Evolutionary conservation across 35 echinoderm and acorn worm genomes (phyloP).

Genomic region (Ptychodera flava): DNA sequence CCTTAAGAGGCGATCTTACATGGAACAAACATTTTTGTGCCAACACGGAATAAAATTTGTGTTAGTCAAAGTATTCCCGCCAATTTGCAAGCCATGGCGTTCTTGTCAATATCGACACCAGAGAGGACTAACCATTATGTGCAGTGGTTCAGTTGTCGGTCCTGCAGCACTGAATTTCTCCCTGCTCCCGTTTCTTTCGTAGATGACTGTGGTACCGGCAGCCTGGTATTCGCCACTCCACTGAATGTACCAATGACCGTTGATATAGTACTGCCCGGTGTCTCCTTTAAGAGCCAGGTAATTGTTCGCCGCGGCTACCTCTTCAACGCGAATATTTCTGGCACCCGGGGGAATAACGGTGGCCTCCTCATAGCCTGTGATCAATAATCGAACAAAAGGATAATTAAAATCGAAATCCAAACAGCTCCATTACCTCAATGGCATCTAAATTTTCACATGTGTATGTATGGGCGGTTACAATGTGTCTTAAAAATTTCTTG

Average conservation of each 20-base stretch:
- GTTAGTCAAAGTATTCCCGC: too few species aligned
- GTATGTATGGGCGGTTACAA: too few species aligned
- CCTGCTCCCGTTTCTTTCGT: conserved; percentile 41
- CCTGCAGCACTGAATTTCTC: conserved; percentile 58
- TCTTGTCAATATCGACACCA: too few species aligned
- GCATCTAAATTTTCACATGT: too few species aligned
- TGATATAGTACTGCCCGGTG: conserved; percentile 44
- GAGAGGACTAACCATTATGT: conserved; percentile 64
- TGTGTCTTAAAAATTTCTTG: too few species aligned
- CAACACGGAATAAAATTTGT: too few species aligned
- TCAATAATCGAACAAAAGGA: conserved; percentile 5
- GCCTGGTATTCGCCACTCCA: conserved; percentile 43
- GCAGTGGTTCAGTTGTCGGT: conserved; percentile 67
- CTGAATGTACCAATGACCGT: conserved; percentile 59
- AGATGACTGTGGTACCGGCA: conserved; percentile 59
- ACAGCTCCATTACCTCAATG: too few species aligned
- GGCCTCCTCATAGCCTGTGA: conserved; percentile 57
- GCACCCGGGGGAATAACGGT: conserved; percentile 71
- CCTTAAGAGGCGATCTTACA: too few species aligned
- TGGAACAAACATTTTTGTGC: too few species aligned
- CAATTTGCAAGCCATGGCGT: too few species aligned
- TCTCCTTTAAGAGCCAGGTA: conserved; percentile 71
- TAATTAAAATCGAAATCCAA: too few species aligned
- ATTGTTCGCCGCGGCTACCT: conserved; percentile 53
- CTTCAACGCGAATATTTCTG: conserved; percentile 70